Evolutionary conservation across 2,888 invertebrate genomes (phyloP).

Genomic region (Acleris emargana): DNA sequence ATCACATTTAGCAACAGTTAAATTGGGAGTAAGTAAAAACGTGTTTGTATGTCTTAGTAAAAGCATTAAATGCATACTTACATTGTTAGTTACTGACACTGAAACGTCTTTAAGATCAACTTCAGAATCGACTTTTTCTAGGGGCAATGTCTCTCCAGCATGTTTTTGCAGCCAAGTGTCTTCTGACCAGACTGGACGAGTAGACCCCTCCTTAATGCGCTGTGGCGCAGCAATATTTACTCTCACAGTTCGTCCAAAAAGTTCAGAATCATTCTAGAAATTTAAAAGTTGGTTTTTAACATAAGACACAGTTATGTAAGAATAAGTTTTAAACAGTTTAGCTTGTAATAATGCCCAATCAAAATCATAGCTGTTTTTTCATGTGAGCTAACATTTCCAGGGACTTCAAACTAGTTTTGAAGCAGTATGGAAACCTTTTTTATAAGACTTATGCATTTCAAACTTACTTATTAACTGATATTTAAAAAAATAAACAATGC

Average conservation of each 20-base stretch:
- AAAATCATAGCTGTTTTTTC: too few relatives aligned
- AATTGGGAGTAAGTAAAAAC: neutral
- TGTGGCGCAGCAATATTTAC: conserved; percentile 99
- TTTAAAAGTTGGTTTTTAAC: neutral
- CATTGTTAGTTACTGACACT: conserved; percentile 7
- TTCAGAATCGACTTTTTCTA: conserved; percentile 66
- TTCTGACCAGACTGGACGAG: conserved; percentile 98
- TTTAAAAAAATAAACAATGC: too few relatives aligned
- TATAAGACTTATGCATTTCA: too few relatives aligned
- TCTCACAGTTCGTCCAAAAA: conserved; percentile 97
- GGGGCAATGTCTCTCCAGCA: conserved; percentile 93
- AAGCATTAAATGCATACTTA: neutral
- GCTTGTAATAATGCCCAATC: too few relatives aligned
- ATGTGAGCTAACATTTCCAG: too few relatives aligned
- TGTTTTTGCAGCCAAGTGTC: conserved; percentile 99
- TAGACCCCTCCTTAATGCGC: conserved; percentile 97
- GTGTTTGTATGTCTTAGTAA: neutral
- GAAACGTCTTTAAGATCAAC: conserved; percentile 56
- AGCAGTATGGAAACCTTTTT: too few relatives aligned
- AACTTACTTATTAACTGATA: too few relatives aligned
- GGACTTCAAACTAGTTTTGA: too few relatives aligned
- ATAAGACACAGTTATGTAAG: too few relatives aligned
- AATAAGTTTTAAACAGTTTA: too few relatives aligned
- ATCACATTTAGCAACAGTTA: too few relatives aligned
- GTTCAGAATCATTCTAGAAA: conserved; percentile 96